Base-by-base conservation (phyloP, 2,797 vertebrate genomes). In the Thamnophis elegans region DNA sequence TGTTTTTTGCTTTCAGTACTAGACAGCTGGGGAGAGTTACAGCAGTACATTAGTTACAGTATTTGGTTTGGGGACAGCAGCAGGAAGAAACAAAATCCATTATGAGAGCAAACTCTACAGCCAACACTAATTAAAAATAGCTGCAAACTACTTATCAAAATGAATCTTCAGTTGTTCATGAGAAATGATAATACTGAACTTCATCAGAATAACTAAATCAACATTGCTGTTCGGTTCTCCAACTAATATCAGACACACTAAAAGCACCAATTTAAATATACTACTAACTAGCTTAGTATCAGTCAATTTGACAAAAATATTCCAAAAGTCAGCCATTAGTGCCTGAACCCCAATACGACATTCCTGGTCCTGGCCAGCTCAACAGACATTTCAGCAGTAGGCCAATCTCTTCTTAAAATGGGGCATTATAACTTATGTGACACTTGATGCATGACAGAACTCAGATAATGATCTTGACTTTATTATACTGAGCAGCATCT, bases 51-150 rank as follows among this genome's bases (percentile, higher is more conserved):
- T 96, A 95, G 96, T 97, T 95, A 96, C 95, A 96, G 95, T 95
- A 96, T 96, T 97, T 96, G 91, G 89, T 96, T 95, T 95, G 94
- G 94, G 95, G 93, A 95, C 92, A 96, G 92, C 92, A 93, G 94
- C 93, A 96, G 94, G 95, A 97, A 94, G 94, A 96, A 95, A 95
- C 94, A 94, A 96, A 97, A 96, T 93, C 95, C 95, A 96, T 97
- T 96, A 97, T 93, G 56, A 94, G 95, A 88, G 91, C 93, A 95
- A 96, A 95, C 2, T 95, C 95, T 95, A 93, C 82, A 95, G 94
- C 92, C 85, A 92, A 94, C 96, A 89, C 94, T 96, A 95, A 97
- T 96, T 54, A 96, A 96, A 96, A 96, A 96, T 32, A 94, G 92
- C 92, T 94, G 96, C 96, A 95, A 92, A 94, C 91, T 92, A 93